A percentile compares a stretch with the other conserved stretches of the same genome.
Evolutionary conservation across 2,888 invertebrate species (phyloP).

Genomic region (Noctua fimbriata): DNA sequence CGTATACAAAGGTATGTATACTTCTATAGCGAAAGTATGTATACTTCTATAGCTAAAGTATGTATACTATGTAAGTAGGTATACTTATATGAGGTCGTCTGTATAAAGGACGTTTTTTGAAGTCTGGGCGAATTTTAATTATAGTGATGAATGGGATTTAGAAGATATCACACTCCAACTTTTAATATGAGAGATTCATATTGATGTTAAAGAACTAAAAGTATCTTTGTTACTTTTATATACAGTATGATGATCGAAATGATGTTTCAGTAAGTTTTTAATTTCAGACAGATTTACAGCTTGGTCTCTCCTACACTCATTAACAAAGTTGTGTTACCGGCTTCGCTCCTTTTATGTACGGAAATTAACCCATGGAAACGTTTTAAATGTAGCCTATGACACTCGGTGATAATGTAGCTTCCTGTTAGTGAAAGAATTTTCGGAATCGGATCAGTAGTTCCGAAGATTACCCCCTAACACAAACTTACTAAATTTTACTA

Average conservation of each 20-base stretch:
- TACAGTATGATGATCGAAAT: background rate
- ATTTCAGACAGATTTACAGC: background rate
- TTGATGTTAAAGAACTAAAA: background rate
- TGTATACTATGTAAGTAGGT: background rate
- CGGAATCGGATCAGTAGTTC: too few relatives aligned
- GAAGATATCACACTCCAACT: background rate
- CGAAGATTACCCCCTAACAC: too few relatives aligned
- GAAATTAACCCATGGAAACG: too few relatives aligned
- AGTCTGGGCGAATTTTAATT: background rate
- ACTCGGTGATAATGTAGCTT: too few relatives aligned
- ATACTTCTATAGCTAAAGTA: background rate
- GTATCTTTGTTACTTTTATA: too few relatives aligned
- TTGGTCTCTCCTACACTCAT: background rate
- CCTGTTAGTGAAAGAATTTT: too few relatives aligned
- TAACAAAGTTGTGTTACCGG: background rate
- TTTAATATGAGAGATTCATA: background rate
- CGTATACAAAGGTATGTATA: slow-evolving; percentile 2
- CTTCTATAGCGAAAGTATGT: background rate
- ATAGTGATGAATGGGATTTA: slow-evolving; percentile 2
- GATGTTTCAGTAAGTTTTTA: background rate
- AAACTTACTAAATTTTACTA: background rate
- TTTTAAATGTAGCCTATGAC: too few relatives aligned
- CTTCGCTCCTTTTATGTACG: too few relatives aligned
- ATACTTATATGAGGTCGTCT: background rate
- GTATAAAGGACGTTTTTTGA: background rate